A percentile compares a stretch with the other conserved stretches of the same genome.
Conservation (phyloP, 2,888 invertebrate species). For the Heteropelma amictum region DNA sequence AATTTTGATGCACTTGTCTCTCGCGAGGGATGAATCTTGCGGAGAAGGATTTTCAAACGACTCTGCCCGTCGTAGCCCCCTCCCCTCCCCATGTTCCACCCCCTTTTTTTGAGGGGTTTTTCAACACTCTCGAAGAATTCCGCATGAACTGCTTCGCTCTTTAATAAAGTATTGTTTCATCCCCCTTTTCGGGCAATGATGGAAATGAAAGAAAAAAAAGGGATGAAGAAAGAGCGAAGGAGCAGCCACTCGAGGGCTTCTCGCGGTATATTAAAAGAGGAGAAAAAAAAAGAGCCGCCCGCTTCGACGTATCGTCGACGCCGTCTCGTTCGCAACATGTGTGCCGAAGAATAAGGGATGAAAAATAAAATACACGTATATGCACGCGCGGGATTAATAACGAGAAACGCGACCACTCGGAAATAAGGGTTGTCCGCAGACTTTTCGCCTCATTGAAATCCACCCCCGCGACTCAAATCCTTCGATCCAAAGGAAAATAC, state of each 20-base stretch:
- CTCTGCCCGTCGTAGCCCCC: too few species aligned
- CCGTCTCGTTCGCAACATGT: background rate
- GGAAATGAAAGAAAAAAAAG: background rate
- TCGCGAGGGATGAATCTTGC: too few species aligned
- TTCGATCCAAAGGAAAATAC: constrained; percentile 46
- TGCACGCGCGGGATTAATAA: constrained; percentile 19
- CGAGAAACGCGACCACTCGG: constrained; percentile 25
- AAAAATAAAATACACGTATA: background rate
- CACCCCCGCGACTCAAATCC: constrained; percentile 11
- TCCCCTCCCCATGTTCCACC: too few species aligned
- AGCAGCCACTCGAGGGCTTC: constrained; percentile 26
- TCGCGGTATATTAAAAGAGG: constrained; percentile 54
- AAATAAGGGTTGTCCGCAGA: constrained; percentile 51
- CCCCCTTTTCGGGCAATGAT: constrained; percentile 1
- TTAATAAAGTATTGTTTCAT: constrained; percentile 60
- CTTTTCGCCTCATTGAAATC: background rate
- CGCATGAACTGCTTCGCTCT: constrained; percentile 40
- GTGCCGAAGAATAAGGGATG: background rate
- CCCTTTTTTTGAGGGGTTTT: too few species aligned
- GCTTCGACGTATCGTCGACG: too few species aligned
- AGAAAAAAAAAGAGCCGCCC: too few species aligned
- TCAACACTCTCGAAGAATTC: constrained; percentile 27
- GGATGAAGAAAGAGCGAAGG: background rate
- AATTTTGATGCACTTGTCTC: too few species aligned
- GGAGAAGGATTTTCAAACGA: too few species aligned